Percentiles rank a stretch among this genome's conserved stretches.
Conservation (phyloP, 1,140 invertebrate genomes). For the Aculops lycopersici region DNA sequence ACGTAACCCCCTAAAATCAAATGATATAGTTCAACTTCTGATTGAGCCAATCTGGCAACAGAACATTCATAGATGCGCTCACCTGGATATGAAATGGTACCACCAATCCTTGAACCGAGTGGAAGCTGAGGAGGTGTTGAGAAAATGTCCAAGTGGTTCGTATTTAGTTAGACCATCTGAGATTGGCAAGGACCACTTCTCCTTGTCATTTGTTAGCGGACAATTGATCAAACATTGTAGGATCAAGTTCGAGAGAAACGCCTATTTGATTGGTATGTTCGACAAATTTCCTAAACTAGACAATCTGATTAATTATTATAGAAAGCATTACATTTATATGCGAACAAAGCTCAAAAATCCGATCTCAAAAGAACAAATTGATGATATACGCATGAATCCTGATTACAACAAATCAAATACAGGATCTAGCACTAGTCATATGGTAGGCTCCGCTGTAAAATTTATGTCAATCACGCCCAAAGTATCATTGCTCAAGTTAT, state of each 20-base stretch:
- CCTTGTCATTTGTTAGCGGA: conserved; percentile 41
- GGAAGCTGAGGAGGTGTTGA: conserved; percentile 53
- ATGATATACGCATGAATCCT: conserved; percentile 2
- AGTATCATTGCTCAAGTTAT: neutral
- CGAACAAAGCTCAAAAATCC: conserved; percentile 37
- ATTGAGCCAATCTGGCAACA: conserved; percentile 73
- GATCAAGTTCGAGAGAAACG: conserved; percentile 54
- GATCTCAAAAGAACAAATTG: conserved; percentile 1
- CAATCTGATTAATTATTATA: conserved; percentile 61
- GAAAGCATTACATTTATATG: conserved; percentile 55
- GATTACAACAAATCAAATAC: neutral
- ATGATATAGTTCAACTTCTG: conserved; percentile 49
- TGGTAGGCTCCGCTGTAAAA: neutral
- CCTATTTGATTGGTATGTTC: conserved; percentile 48
- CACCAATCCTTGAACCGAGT: conserved; percentile 39
- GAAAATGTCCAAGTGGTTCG: conserved; percentile 50
- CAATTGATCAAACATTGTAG: conserved; percentile 78
- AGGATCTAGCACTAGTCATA: neutral
- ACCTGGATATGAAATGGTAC: conserved; percentile 79
- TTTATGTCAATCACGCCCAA: neutral
- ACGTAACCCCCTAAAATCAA: conserved; percentile 43
- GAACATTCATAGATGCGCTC: conserved; percentile 24
- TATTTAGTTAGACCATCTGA: conserved; percentile 63
- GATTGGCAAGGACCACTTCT: conserved; percentile 46
- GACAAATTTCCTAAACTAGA: conserved; percentile 75